Percentiles rank a stretch among this genome's conserved stretches.
Evolutionary conservation across 2,797 vertebrate genomes (phyloP).

Genomic region (Fistularia tabacaria): DNA sequence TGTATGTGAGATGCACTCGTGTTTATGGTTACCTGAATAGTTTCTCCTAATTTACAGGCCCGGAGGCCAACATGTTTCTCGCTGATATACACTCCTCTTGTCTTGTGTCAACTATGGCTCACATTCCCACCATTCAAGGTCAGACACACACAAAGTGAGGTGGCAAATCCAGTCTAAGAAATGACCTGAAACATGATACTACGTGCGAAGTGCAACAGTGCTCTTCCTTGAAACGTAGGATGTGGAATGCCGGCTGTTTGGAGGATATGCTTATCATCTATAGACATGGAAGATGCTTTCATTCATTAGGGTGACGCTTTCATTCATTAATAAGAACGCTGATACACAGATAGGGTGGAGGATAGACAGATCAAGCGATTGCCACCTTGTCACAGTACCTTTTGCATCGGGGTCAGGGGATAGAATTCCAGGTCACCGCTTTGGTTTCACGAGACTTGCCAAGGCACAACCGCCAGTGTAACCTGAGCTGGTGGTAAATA

Average conservation of each 20-base stretch:
- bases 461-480: constrained; percentile 45
- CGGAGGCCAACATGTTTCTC: constrained; percentile 6
- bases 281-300: too few relatives aligned
- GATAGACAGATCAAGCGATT: too few relatives aligned
- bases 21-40: too few relatives aligned
- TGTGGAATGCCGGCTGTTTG: too few relatives aligned
- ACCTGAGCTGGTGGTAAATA: constrained; percentile 63
- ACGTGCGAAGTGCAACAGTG: constrained; percentile 3
- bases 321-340: too few relatives aligned
- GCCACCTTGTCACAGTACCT: constrained; percentile 17
- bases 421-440: constrained; percentile 62
- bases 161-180: constrained; percentile 44
- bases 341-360: background rate
- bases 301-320: too few relatives aligned
- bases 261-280: too few relatives aligned
- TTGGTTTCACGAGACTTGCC: constrained; percentile 56
- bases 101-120: constrained; percentile 35
- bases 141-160: constrained; percentile 10
- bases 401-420: constrained; percentile 44
- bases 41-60: background rate
- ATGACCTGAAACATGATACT: constrained; percentile 34
- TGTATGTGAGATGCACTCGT: too few relatives aligned
- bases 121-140: constrained; percentile 50
- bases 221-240: background rate
- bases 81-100: constrained; percentile 23